phyloP scores from a whole-genome alignment of 2,113 vertebrate species.

The Acrocephalus kingi region DNA sequence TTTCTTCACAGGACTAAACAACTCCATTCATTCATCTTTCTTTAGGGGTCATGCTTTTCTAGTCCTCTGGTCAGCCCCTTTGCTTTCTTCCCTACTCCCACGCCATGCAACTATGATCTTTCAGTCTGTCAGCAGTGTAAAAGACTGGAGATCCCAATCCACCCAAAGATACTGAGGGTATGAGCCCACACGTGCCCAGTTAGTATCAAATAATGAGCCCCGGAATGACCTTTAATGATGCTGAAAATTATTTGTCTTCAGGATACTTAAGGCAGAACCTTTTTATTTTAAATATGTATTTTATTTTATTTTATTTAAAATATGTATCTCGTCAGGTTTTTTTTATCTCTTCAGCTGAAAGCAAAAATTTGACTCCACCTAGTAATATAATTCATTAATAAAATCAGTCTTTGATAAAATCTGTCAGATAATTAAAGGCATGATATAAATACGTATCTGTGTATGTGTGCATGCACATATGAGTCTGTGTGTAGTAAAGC shows the following conservation, averaged over 20 bases:
- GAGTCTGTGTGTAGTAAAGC: background rate
- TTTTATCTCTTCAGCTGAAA: background rate
- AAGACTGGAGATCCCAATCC: background rate
- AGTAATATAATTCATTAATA: background rate
- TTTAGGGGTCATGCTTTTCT: conserved; percentile 56
- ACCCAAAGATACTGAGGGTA: background rate
- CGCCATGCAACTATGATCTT: background rate
- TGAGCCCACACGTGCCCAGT: background rate
- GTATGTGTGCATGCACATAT: background rate
- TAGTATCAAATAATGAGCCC: background rate
- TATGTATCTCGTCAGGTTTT: background rate
- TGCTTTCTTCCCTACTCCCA: conserved; percentile 32
- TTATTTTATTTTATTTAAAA: too few relatives aligned
- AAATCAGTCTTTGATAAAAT: background rate
- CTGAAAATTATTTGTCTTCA: background rate
- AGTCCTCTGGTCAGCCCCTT: conserved; percentile 30
- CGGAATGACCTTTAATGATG: background rate
- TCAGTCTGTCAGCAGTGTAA: conserved; percentile 2
- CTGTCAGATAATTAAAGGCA: background rate
- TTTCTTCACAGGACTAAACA: conserved; percentile 34
- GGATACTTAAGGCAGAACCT: background rate
- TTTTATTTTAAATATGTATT: too few relatives aligned
- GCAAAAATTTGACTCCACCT: background rate
- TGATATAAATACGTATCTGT: background rate
- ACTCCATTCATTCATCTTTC: conserved; percentile 50